Conservation (phyloP, 2,888 invertebrate species). For the Drosophila borborema region DNA sequence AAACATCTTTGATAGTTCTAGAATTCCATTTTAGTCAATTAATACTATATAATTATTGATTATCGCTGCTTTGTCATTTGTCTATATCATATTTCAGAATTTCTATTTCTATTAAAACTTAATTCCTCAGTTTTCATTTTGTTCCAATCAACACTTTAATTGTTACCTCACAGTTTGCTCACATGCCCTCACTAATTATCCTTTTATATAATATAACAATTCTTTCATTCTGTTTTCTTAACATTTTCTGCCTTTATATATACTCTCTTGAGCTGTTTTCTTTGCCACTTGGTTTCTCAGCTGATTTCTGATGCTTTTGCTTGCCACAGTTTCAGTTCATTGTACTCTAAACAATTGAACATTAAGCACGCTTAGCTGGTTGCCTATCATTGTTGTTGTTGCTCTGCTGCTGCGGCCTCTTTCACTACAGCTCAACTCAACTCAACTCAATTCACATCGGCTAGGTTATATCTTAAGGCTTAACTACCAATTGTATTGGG, state of each 20-base stretch:
- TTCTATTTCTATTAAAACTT: background rate
- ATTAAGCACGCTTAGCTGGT: conserved; percentile 61
- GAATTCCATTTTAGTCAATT: background rate
- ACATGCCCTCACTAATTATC: background rate
- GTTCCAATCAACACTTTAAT: background rate
- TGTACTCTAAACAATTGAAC: conserved; percentile 63
- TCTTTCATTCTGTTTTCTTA: background rate
- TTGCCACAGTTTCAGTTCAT: conserved; percentile 46
- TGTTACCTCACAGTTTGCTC: background rate
- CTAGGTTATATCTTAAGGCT: conserved; percentile 18
- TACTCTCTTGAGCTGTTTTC: background rate
- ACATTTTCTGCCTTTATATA: background rate
- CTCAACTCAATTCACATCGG: conserved; percentile 3
- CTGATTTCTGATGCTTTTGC: conserved; percentile 13
- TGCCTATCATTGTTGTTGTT: conserved; percentile 24
- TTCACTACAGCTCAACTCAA: conserved; percentile 28
- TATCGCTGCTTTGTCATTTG: background rate
- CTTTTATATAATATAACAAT: background rate
- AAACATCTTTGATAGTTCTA: background rate
- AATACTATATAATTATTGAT: background rate
- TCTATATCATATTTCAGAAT: background rate
- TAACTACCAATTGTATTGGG: conserved; percentile 17
- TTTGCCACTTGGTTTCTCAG: conserved; percentile 11
- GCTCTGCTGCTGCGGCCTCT: conserved; percentile 31
- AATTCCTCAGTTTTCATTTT: background rate